Percentiles rank a stretch among this genome's conserved stretches.
phyloP scores from a whole-genome alignment of 2,888 invertebrate genomes.

The Plutella xylostella region DNA sequence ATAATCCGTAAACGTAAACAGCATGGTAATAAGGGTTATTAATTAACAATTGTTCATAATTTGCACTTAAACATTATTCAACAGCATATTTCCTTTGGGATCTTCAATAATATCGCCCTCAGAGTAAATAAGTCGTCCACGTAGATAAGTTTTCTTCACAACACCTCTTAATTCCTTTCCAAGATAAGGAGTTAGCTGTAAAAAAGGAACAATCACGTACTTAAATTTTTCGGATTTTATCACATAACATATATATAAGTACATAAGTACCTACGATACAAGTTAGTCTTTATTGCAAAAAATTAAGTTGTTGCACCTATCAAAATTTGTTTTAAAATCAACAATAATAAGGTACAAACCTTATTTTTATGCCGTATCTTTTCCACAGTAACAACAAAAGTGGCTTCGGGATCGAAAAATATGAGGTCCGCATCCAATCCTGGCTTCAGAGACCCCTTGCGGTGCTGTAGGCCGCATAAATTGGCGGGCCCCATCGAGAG shows the following conservation, averaged over 20 bases:
- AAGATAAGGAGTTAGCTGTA: conserved; percentile 75
- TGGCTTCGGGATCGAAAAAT: conserved; percentile 75
- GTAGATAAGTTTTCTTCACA: conserved; percentile 73
- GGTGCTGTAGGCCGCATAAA: conserved; percentile 69
- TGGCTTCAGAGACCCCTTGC: conserved; percentile 72
- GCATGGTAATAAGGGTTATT: neutral
- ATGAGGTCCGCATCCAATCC: conserved; percentile 80
- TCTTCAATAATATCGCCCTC: conserved; percentile 41
- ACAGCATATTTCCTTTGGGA: conserved; percentile 57
- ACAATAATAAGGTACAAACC: conserved; percentile 36
- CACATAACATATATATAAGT: neutral
- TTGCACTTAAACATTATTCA: conserved; percentile 22
- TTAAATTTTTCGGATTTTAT: neutral
- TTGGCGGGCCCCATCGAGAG: conserved; percentile 72
- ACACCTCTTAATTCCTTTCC: conserved; percentile 71
- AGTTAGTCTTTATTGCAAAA: neutral
- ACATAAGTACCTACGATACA: neutral
- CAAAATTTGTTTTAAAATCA: neutral
- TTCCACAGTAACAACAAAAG: conserved; percentile 66
- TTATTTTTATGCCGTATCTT: conserved; percentile 77
- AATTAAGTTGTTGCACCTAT: neutral
- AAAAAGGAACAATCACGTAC: conserved; percentile 17
- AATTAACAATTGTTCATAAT: neutral
- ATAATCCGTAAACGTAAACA: neutral
- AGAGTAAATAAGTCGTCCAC: conserved; percentile 72